Base-by-base conservation (phyloP, 2,888 invertebrate species). In the Spilarctia lutea region DNA sequence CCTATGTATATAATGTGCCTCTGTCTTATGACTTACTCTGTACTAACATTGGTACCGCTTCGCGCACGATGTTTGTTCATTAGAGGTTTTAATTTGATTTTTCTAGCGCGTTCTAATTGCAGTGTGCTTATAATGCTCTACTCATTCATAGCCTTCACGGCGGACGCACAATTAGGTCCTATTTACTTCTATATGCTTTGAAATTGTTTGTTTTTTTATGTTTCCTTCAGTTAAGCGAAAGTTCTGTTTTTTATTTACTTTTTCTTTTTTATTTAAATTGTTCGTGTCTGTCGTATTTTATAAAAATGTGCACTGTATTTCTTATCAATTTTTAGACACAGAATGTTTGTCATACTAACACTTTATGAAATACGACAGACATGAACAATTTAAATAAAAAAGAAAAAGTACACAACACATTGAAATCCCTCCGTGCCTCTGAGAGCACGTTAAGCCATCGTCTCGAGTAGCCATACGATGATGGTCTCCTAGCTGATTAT, bases 31-130 rank as follows among this genome's bases (percentile, higher is more conserved):
- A 56, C 42, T 33, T 91, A 88, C 87, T 87, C 93, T 92, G 76
- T 81, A 75, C 65, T n/a, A 75, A 80, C 83, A 83, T 87, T 86
- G 87, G 85, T 84, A 87, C 86, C 86, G 83, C 80, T 87, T 86
- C 87, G 87, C 88, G 85, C 90, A 86, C 91, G 86, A 89, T 91
- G 94, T 94, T 94, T 94, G 93, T 94, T 94, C 94, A 94, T 94
- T 94, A 94, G 92, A 91, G 91, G 91, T 79, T 92, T 90, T 94
- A 93, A 94, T 93, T 94, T 92, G 92, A 94, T 94, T 94, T 94
- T 94, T 94, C 94, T 94, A 94, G 93, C 92, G 89, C 93, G 87
- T 91, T 91, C 93, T 94, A 94, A 94, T 94, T 94, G 94, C 93
- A 85, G 80, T 83, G 83, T 88, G 89, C 88, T 93, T 89, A 94